phyloP scores from a whole-genome alignment of 2,888 invertebrate genomes.

The Hipparchia semele region DNA sequence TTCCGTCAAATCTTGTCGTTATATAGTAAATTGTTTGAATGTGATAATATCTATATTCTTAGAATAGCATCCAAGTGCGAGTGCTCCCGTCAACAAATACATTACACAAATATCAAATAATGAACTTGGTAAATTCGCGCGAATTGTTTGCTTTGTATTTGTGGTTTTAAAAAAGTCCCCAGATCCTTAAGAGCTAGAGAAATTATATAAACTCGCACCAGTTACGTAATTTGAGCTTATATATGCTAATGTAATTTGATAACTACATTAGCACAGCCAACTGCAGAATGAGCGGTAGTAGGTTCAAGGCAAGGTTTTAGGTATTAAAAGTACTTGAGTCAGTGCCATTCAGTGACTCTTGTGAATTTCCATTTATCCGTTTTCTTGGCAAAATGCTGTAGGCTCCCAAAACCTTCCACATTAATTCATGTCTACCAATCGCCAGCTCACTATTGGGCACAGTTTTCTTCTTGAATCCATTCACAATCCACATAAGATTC shows the following conservation, averaged over 20 bases:
- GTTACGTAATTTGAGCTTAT: slow-evolving; percentile 16
- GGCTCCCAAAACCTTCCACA: too few relatives aligned
- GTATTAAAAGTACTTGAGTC: too few relatives aligned
- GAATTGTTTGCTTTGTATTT: slow-evolving; percentile 13
- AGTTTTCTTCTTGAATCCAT: too few relatives aligned
- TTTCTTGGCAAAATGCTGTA: too few relatives aligned
- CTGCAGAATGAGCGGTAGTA: background rate
- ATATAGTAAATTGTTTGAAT: slow-evolving; percentile 54
- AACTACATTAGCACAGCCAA: background rate
- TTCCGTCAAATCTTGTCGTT: slow-evolving; percentile 44
- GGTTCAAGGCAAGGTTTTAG: background rate
- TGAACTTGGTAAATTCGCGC: slow-evolving; percentile 17
- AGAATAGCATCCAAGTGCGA: slow-evolving; percentile 55
- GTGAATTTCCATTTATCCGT: too few relatives aligned
- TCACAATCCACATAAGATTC: too few relatives aligned
- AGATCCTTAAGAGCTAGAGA: background rate
- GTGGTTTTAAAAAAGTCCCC: slow-evolving; percentile 18
- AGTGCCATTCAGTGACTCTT: too few relatives aligned
- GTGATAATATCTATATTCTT: slow-evolving; percentile 53
- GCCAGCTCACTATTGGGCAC: too few relatives aligned
- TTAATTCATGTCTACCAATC: too few relatives aligned
- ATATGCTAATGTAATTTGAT: slow-evolving; percentile 22
- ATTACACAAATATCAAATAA: slow-evolving; percentile 51
- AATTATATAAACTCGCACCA: slow-evolving; percentile 7
- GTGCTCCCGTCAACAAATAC: slow-evolving; percentile 49